Conservation (phyloP, 2,797 vertebrate genomes). For the Periparus ater region DNA sequence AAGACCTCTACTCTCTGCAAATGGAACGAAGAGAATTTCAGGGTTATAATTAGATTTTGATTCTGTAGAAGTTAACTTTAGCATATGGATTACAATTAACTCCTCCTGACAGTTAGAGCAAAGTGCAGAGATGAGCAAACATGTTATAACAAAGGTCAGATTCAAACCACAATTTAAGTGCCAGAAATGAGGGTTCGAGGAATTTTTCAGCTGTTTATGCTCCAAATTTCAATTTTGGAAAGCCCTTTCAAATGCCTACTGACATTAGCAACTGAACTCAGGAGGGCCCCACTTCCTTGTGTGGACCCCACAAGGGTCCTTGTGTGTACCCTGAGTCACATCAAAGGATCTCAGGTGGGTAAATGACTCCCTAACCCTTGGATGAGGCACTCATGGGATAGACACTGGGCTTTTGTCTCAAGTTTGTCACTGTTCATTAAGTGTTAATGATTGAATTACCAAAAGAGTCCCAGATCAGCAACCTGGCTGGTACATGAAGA, state of each 20-base stretch:
- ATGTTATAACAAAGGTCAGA: slow-evolving; percentile 43
- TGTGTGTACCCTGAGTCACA: background rate
- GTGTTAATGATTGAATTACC: background rate
- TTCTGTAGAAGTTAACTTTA: slow-evolving; percentile 34
- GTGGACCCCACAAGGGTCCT: too few species aligned
- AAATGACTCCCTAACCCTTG: background rate
- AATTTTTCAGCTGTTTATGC: background rate
- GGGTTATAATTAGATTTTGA: slow-evolving; percentile 51
- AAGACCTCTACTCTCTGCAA: background rate
- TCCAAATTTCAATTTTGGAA: background rate
- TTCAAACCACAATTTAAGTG: background rate
- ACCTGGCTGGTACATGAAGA: background rate
- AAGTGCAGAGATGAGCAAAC: background rate
- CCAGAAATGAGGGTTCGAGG: background rate
- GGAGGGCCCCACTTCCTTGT: background rate
- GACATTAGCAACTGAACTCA: background rate
- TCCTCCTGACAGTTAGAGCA: slow-evolving; percentile 20
- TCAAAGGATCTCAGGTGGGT: background rate
- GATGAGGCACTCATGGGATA: background rate
- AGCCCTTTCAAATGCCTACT: background rate
- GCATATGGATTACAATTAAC: slow-evolving; percentile 26
- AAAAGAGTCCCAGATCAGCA: background rate
- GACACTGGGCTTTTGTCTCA: fast-evolving
- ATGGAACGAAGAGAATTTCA: background rate
- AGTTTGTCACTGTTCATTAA: background rate